Evolutionary conservation across 2,888 invertebrate genomes (phyloP).

Genomic region (Parnassius apollo): DNA sequence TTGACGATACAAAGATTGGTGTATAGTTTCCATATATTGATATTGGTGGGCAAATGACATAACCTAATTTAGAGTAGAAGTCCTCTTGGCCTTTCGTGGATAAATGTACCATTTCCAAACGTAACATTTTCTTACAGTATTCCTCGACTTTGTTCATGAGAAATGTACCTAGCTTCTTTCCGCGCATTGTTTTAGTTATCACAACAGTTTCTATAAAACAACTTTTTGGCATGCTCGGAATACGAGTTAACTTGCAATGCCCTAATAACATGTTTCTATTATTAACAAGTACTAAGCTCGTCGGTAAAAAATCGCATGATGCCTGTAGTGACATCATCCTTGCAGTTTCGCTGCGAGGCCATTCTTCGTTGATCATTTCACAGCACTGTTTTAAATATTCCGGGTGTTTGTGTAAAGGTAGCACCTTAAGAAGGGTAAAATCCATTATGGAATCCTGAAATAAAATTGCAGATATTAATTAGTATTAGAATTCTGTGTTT

Average conservation of each 20-base stretch:
- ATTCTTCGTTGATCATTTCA: conserved; percentile 90
- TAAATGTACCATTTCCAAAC: conserved; percentile 84
- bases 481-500: too few relatives aligned
- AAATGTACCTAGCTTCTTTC: conserved; percentile 88
- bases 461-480: background rate
- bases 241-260: conserved; percentile 88
- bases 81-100: conserved; percentile 88
- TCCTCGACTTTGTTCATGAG: conserved; percentile 88
- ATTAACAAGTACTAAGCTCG: conserved; percentile 85
- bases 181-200: conserved; percentile 85
- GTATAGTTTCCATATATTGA: conserved; percentile 83
- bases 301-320: conserved; percentile 87
- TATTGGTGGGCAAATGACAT: conserved; percentile 84
- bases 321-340: conserved; percentile 87
- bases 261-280: conserved; percentile 83
- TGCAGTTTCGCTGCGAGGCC: conserved; percentile 91
- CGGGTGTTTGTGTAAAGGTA: conserved; percentile 87
- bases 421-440: conserved; percentile 65
- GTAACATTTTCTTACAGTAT: conserved; percentile 83
- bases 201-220: conserved; percentile 93
- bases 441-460: conserved; percentile 48
- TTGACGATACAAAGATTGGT: conserved; percentile 35
- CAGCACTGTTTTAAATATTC: conserved; percentile 87
- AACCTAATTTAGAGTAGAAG: conserved; percentile 89
- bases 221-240: conserved; percentile 85